phyloP scores from a whole-genome alignment of 2,113 vertebrate genomes.

The Tachuris rubrigastra region DNA sequence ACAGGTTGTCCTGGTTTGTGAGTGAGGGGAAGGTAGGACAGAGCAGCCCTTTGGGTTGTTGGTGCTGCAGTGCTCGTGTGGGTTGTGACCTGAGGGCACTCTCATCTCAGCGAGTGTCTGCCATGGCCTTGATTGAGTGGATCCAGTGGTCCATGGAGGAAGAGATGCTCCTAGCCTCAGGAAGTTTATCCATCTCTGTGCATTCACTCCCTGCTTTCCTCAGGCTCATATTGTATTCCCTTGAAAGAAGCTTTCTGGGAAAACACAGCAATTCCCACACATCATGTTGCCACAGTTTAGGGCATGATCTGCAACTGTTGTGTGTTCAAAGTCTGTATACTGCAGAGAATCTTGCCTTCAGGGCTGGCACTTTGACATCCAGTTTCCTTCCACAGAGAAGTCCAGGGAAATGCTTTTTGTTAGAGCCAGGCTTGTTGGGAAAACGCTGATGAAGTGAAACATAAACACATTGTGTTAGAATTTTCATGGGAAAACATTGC shows the following conservation, averaged over 20 bases:
- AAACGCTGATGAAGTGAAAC: slow-evolving; percentile 43
- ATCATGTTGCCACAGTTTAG: background rate
- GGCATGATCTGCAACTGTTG: background rate
- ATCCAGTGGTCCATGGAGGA: background rate
- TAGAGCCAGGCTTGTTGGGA: background rate
- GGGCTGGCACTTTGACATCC: slow-evolving; percentile 10
- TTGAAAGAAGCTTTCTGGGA: slow-evolving; percentile 12
- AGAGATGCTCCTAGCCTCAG: background rate
- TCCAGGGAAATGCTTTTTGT: background rate
- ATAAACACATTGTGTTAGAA: slow-evolving; percentile 18
- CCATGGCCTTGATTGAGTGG: background rate
- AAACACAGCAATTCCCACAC: slow-evolving; percentile 10
- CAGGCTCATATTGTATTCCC: background rate
- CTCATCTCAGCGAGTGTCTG: background rate
- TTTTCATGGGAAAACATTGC: slow-evolving; percentile 40
- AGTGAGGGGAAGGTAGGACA: background rate
- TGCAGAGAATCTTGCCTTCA: slow-evolving; percentile 13
- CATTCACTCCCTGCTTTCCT: background rate
- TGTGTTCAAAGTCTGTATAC: background rate
- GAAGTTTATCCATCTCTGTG: background rate
- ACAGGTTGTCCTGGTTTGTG: background rate
- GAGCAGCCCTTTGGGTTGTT: background rate
- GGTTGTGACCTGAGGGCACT: background rate
- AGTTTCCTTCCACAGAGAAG: slow-evolving; percentile 7
- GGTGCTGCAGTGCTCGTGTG: background rate